These are phyloP conservation scores for Furcifer pardalis DNA, from an alignment of 2,797 vertebrate genomes.

Conservation along the genomic window DNA sequence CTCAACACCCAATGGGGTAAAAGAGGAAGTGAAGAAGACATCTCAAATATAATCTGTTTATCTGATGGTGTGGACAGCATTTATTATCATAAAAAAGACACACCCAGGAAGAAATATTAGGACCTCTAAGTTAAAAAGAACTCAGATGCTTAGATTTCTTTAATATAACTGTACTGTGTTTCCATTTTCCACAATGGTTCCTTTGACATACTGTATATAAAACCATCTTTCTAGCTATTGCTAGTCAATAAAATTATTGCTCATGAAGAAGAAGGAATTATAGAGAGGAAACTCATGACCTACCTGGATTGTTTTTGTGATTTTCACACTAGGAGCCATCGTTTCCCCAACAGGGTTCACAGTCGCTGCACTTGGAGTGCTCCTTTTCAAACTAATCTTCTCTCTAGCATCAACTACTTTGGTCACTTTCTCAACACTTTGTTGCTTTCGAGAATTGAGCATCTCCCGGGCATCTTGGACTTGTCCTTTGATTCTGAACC, in stretches of 20 bases:
- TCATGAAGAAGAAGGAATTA: background rate
- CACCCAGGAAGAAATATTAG: background rate
- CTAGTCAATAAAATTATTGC: background rate
- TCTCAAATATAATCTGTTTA: background rate
- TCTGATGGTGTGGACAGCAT: background rate
- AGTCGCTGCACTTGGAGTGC: conserved; percentile 72
- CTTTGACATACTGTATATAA: accelerated
- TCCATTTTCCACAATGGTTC: background rate
- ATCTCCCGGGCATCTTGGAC: conserved; percentile 94
- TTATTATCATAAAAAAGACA: accelerated
- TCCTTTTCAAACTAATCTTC: conserved; percentile 91
- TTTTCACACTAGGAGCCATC: conserved; percentile 84
- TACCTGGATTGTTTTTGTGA: conserved; percentile 98
- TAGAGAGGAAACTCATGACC: conserved; percentile 44
- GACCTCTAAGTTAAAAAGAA: conserved; percentile 15
- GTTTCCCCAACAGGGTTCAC: conserved; percentile 71
- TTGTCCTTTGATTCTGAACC: conserved; percentile 89
- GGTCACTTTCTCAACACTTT: conserved; percentile 74
- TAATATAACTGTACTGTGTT: background rate
- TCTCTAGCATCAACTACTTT: conserved; percentile 92
- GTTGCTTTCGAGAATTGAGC: conserved; percentile 93
- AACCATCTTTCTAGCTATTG: background rate
- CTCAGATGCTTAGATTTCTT: background rate
- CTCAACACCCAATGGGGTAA: too few relatives aligned
- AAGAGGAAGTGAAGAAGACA: too few relatives aligned